Evolutionary conservation across 2,888 invertebrate species (phyloP), one percentile per base, ranked within the genome.

Genomic region (Autographa gamma): DNA sequence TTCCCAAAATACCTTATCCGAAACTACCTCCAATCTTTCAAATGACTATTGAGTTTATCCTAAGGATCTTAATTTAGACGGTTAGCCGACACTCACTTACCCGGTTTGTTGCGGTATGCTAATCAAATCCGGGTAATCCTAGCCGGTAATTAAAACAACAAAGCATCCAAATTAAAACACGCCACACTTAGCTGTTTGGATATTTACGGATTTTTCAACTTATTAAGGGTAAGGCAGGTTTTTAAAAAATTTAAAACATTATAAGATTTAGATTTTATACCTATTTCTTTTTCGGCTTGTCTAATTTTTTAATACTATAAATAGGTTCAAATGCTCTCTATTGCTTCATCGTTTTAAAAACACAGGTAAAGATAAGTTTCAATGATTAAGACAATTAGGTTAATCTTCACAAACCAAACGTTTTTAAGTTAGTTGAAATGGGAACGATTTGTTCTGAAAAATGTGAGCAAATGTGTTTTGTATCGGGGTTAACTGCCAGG

Each of bases 81-180:
- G 54, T 19, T 54, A 19, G 19, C 19, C 9, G 18, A 19, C 54
- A 18, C 54, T 54, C 54, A 56, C 19, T 25, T 25, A 56, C 54
- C 19, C 54, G 25, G 54, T 56, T 54, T 19, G 54, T 19, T 13
- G 54, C 54, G 54, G 54, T 56, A 56, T 56, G 54, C 54, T 56
- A 56, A 56, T 56, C 54, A 56, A 56, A 56, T 56, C 54, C 25
- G 19, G 54, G 25, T 25, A 56, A 56, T 56, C 54, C 54, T 9
- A 19, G 54, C 11, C 54, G 9, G 54, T 56, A 25, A 56, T 56
- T 56, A 56, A 56, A 56, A 56, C 54, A 56, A 56, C 54, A 56
- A 25, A 56, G 54, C 25, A 56, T 56, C 54, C 25, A 13, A 56
- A 56, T 56, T 56, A 56, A 56, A 48, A 56, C 25, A 25, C 25